Percentiles rank a stretch among this genome's conserved stretches.
phyloP scores from a whole-genome alignment of 2,113 vertebrate genomes.

The Dipodomys spectabilis region DNA sequence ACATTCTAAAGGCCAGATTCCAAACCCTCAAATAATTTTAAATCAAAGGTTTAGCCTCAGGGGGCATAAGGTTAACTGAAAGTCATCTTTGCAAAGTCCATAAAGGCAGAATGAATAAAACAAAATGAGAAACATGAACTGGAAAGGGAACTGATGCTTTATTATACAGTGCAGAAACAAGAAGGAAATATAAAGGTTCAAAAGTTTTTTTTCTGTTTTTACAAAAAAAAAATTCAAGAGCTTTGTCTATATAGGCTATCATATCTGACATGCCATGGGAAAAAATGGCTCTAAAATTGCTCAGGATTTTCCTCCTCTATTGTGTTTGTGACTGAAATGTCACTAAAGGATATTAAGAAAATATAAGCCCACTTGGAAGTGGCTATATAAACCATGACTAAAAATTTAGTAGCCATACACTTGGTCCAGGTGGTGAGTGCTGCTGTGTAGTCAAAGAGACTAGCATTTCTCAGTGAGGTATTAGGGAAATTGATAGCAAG shows the following conservation, averaged over 20 bases:
- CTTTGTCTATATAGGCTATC: slow-evolving; percentile 42
- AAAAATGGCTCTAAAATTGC: slow-evolving; percentile 37
- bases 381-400: background rate
- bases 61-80: slow-evolving; percentile 57
- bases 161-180: background rate
- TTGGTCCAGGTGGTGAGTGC: background rate
- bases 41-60: slow-evolving; percentile 60
- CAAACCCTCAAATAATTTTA: slow-evolving; percentile 51
- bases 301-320: slow-evolving; percentile 23
- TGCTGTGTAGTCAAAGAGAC: background rate
- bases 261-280: slow-evolving; percentile 12
- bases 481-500: background rate
- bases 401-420: slow-evolving; percentile 6
- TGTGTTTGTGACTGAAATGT: slow-evolving; percentile 35
- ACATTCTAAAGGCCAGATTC: background rate
- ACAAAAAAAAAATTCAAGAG: slow-evolving; percentile 43
- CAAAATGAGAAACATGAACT: slow-evolving; percentile 27
- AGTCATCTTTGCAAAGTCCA: slow-evolving; percentile 59
- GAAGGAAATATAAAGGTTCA: slow-evolving; percentile 47
- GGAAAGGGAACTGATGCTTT: slow-evolving; percentile 35
- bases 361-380: slow-evolving; percentile 53
- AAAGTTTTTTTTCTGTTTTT: background rate
- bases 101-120: slow-evolving; percentile 64
- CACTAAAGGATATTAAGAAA: slow-evolving; percentile 49
- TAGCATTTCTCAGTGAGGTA: background rate